Evolutionary conservation across 2,888 invertebrate genomes (phyloP), one percentile per base, ranked within the genome.

Genomic region (Noctua pronuba): DNA sequence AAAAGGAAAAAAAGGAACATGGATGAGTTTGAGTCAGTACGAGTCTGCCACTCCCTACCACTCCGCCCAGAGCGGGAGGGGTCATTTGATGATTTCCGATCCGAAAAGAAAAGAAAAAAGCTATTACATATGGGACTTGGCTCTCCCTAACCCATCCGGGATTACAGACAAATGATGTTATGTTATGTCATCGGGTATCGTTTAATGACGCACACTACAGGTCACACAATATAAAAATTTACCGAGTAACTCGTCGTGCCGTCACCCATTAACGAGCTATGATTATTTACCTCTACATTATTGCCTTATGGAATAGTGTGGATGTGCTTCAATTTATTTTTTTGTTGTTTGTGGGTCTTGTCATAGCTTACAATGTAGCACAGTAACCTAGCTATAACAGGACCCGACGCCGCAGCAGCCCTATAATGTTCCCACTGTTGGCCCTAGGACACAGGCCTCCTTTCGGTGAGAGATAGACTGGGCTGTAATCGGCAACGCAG

Each of bases 231-330:
- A 86, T 86, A 84, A 88, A 85, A 87, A 86, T 86, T 88, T 89
- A 86, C 85, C 76, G 80, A 86, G 85, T 86, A 84, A 88, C 84
- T 78, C 70, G 80, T 82, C 84, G 83, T 85, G 84, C 83, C 79
- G 81, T 83, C 88, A 82, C 82, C 87, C 90, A 92, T 91, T 91
- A 92, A 81, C 86, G 87, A 88, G 85, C 88, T 89, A 90, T 91
- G 88, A 88, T 88, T 86, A 89, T 88, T 88, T 89, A 88, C 85
- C 86, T 82, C 78, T 88, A 87, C 80, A 85, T 81, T 82, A 87
- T 85, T 78, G 65, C 44, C 62, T 6, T 75, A 68, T 44, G 24
- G 82, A 77, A 78, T 80, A 87, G 62, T 77, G 68, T 91, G 91
- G 93, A 92, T 70, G 79, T 71, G 79, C 67, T 82, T 46, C 44